Evolutionary conservation across 2,888 invertebrate species (phyloP).

Genomic region (Toxonevra muliebris): DNA sequence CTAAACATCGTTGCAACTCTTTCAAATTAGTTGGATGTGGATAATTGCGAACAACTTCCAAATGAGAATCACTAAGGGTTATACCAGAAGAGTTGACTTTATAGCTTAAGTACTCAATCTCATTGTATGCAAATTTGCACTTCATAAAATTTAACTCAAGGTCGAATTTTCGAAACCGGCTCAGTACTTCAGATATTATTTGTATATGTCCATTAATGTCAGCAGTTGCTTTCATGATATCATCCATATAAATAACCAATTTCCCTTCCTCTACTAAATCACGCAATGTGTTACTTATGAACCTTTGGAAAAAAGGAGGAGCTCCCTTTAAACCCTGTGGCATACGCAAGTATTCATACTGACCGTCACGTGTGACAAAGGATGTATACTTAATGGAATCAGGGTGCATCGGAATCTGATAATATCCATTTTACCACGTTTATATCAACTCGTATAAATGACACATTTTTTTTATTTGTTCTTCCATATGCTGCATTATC

Average conservation of each 20-base stretch:
- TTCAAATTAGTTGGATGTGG: not conserved
- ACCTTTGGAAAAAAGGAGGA: slow-evolving; percentile 33
- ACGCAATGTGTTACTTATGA: slow-evolving; percentile 15
- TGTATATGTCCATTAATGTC: slow-evolving; percentile 27
- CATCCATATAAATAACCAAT: slow-evolving; percentile 32
- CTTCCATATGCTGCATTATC: no score
- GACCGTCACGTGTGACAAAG: slow-evolving; percentile 32
- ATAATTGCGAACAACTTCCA: slow-evolving; percentile 6
- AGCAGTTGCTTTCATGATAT: slow-evolving; percentile 26
- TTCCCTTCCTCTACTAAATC: slow-evolving; percentile 22
- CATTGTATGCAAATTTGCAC: slow-evolving; percentile 10
- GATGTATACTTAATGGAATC: slow-evolving; percentile 34
- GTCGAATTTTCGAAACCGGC: slow-evolving; percentile 10
- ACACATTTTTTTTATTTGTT: no score
- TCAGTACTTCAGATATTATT: slow-evolving; percentile 22
- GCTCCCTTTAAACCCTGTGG: slow-evolving; percentile 27
- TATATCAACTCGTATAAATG: no score
- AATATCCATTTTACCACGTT: slow-evolving; percentile 15
- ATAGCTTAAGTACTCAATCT: no score
- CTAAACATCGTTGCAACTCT: slow-evolving; percentile 14
- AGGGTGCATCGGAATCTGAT: slow-evolving; percentile 27
- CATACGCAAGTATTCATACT: slow-evolving; percentile 32
- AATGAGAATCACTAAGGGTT: not conserved
- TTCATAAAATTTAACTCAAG: slow-evolving; percentile 19
- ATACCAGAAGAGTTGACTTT: slow-evolving; percentile 17